These are phyloP conservation scores for Heloderma charlesbogerti DNA, from an alignment of 2,113 vertebrate species.

Conservation along the genomic window DNA sequence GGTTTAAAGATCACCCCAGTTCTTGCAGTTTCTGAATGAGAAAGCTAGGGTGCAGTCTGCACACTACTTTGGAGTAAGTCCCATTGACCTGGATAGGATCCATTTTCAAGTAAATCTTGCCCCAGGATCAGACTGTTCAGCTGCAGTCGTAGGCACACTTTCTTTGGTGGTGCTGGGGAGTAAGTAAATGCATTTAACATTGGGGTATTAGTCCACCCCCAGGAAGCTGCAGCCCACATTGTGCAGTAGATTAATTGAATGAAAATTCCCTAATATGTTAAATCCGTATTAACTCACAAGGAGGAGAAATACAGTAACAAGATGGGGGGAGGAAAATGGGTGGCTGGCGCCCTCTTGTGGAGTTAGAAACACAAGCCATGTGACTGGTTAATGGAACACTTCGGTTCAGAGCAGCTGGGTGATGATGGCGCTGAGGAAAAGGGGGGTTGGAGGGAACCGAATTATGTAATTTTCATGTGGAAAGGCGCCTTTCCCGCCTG, in stretches of 20 bases:
- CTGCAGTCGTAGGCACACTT: background rate
- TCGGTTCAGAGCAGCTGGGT: constrained; percentile 20
- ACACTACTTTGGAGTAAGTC: background rate
- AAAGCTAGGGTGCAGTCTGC: background rate
- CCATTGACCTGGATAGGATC: background rate
- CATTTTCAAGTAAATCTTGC: background rate
- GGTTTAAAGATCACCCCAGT: background rate
- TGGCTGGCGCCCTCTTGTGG: constrained; percentile 69
- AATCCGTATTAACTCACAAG: constrained; percentile 18
- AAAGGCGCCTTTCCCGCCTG: background rate
- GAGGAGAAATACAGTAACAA: constrained; percentile 1
- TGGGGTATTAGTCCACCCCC: background rate
- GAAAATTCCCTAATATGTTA: constrained; percentile 31
- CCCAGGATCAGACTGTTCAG: background rate
- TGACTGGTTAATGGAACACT: background rate
- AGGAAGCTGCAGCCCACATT: constrained; percentile 3
- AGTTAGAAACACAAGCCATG: background rate
- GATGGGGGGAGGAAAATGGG: constrained; percentile 18
- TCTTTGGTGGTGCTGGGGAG: background rate
- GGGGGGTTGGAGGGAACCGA: constrained; percentile 4
- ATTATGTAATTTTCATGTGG: constrained; percentile 20
- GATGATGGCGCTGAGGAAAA: background rate
- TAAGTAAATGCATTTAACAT: background rate
- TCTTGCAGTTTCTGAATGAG: background rate
- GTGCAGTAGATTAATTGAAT: constrained; percentile 31